Base-by-base conservation (phyloP, 2,113 vertebrate species). In the Struthidea cinerea region DNA sequence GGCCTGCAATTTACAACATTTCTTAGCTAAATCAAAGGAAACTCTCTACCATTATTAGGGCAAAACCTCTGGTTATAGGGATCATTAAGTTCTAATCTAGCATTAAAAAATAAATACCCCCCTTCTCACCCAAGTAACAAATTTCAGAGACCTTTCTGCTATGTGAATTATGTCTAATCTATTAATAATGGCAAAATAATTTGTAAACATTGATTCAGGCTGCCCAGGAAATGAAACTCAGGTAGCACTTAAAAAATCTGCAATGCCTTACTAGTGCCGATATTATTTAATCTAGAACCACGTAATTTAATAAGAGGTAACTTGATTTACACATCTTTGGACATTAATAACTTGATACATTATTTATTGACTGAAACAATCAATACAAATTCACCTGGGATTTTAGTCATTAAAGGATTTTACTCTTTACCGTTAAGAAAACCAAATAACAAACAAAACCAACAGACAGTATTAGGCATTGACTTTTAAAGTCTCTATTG, bases 121-220 rank as follows among this genome's bases (percentile, higher is more conserved):
- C 6, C 13, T 63, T 64, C 56, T 21, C 55, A 78, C 1, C 3
- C 35, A 84, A 49, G 7, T 7, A 82, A 32, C 6, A 76, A 59
- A 47, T 44, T 82, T 69, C 53, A 84, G n/a, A 89, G 26, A 57
- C 18, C 5, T 57, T 69, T 49, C 39, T 22, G 9, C 39, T 41
- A 16, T 0, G 4, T 24, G 9, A 50, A 60, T 13, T 41, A 53
- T 3, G 3, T 32, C 14, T 28, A 37, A 75, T 3, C 27, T 4
- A 79, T 35, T 41, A 69, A 11, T 37, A 85, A 59, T 69, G 14
- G 37, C 21, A 77, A 88, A 87, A 46, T 53, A 88, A 47, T 63
- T 30, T 7, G 4, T 35, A 83, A 84, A 50, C 17, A 26, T 13
- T n/a, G 30, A 73, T 49, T 73, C 30, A 55, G 11, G 28, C 11